A percentile compares a stretch with the other conserved stretches of the same genome.
These are phyloP conservation scores for Bombylius discolor DNA, from an alignment of 2,888 invertebrate species.

Conservation along the genomic window DNA sequence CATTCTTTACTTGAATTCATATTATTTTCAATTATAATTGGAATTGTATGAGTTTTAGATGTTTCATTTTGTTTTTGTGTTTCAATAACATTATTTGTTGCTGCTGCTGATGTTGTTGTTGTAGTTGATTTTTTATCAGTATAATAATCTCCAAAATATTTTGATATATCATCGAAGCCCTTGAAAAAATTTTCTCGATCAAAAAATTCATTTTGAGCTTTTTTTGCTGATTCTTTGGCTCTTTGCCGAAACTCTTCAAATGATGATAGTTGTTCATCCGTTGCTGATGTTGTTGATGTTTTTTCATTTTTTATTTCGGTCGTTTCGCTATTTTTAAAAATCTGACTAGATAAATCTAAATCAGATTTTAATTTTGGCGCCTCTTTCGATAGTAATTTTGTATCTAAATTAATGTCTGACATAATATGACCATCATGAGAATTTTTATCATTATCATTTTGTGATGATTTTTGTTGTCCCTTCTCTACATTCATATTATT, in stretches of 20 bases:
- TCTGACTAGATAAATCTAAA: constrained; percentile 13
- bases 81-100: background rate
- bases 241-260: constrained; percentile 34
- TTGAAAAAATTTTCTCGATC: constrained; percentile 34
- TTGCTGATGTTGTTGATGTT: background rate
- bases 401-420: constrained; percentile 34
- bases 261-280: background rate
- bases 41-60: too few relatives aligned
- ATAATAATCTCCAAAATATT: constrained; percentile 6
- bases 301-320: constrained; percentile 8
- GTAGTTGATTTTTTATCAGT: background rate
- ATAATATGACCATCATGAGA: constrained; percentile 20
- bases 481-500: too few relatives aligned
- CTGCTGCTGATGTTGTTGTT: background rate
- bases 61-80: background rate
- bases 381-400: constrained; percentile 9
- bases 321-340: constrained; percentile 16
- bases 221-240: constrained; percentile 25
- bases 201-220: constrained; percentile 20
- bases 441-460: background rate
- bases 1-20: background rate
- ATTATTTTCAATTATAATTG: background rate
- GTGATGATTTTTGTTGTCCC: background rate
- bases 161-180: constrained; percentile 35
- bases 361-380: constrained; percentile 10